Evolutionary conservation across 2,797 vertebrate genomes (phyloP).

Genomic region (Tolypeutes matacus): DNA sequence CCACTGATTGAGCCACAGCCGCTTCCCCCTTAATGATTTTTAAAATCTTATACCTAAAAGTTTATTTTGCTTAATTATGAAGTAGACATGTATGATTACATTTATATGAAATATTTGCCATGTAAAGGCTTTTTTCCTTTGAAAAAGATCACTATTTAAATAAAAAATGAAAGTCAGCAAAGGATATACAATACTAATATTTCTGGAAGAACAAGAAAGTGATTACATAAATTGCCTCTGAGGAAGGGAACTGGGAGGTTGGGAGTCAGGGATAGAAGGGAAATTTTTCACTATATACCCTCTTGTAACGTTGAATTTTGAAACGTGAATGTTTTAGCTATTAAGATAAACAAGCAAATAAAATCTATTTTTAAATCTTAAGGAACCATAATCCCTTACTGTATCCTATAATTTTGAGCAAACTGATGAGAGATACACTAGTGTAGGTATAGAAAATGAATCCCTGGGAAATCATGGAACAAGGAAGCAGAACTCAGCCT

Average conservation of each 20-base stretch:
- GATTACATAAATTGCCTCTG: not conserved
- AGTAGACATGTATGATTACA: conserved; percentile 78
- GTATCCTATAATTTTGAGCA: not conserved
- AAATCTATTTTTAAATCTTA: not conserved
- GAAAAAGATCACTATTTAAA: conserved; percentile 70
- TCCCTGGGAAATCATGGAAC: not conserved
- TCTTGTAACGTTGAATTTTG: conserved; percentile 44
- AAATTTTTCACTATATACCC: not conserved
- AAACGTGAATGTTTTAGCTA: not conserved
- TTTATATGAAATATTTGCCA: conserved; percentile 76
- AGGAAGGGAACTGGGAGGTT: not conserved
- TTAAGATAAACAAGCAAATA: not conserved
- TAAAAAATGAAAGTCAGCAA: not conserved
- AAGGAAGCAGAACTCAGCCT: not conserved
- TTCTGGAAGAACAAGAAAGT: not conserved
- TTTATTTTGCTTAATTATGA: conserved; percentile 83
- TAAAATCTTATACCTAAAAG: conserved; percentile 72
- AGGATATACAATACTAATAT: too few relatives aligned
- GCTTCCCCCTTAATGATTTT: conserved; percentile 79
- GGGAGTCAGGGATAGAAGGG: not conserved
- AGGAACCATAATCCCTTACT: not conserved
- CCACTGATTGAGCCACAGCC: too few relatives aligned
- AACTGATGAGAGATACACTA: not conserved
- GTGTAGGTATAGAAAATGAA: not conserved
- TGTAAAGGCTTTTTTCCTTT: conserved; percentile 79